Percentiles rank a stretch among this genome's conserved stretches.
These are phyloP conservation scores for Jacana jacana DNA, from an alignment of 2,113 vertebrate genomes.

Conservation along the genomic window DNA sequence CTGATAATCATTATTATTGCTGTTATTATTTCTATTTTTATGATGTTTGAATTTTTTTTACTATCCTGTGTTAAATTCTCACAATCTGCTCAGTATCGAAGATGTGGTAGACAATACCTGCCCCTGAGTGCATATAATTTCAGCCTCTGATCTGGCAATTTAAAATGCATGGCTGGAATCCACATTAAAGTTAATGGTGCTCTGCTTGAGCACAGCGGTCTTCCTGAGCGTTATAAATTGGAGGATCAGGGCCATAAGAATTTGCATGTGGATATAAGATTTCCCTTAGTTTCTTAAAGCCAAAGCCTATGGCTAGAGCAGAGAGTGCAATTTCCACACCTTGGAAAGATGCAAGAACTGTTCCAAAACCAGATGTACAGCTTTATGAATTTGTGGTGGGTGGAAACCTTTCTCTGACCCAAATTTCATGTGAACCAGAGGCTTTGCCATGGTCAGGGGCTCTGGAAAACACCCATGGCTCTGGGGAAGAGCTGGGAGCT, in stretches of 20 bases:
- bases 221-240: neutral
- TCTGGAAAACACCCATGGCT: neutral
- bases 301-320: neutral
- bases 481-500: neutral
- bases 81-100: neutral
- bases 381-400: neutral
- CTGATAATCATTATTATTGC: neutral
- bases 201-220: neutral
- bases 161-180: neutral
- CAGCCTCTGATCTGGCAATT: neutral
- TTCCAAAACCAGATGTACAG: neutral
- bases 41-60: neutral
- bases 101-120: neutral
- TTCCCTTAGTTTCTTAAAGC: neutral
- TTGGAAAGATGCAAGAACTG: neutral
- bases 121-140: neutral
- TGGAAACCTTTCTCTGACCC: neutral
- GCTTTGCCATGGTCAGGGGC: rapidly evolving
- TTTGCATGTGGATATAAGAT: neutral
- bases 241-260: neutral
- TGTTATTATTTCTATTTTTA: neutral
- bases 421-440: neutral
- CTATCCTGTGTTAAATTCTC: neutral
- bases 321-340: neutral
- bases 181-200: conserved; percentile 18